Percentiles rank a stretch among this genome's conserved stretches.
phyloP scores from a whole-genome alignment of 2,797 vertebrate genomes.

The Alcedo quadribrachys region DNA sequence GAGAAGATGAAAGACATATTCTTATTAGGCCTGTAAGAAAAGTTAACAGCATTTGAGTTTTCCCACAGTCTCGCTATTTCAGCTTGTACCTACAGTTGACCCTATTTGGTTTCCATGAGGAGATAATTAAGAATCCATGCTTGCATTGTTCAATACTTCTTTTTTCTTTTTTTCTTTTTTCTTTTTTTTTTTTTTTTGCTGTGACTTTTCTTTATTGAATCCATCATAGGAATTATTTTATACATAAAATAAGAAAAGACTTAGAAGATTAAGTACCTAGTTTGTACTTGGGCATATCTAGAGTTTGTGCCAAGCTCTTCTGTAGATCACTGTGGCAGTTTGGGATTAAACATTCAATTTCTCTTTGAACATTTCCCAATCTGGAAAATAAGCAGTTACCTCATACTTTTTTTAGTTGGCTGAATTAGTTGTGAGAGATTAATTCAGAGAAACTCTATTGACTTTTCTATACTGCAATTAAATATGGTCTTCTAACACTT shows the following conservation, averaged over 20 bases:
- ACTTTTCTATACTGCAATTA: not conserved
- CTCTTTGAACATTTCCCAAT: not conserved
- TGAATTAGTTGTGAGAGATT: not conserved
- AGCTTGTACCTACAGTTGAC: not conserved
- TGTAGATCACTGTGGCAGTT: not conserved
- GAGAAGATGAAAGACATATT: not conserved
- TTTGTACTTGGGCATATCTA: not conserved
- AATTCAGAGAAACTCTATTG: not conserved
- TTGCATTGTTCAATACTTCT: not conserved
- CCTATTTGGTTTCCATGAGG: not conserved
- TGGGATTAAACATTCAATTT: not conserved
- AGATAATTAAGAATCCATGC: not conserved
- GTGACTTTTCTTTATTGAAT: not conserved
- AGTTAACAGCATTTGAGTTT: not conserved
- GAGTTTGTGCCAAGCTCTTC: not conserved
- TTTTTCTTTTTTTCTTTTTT: not conserved
- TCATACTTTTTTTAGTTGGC: not conserved
- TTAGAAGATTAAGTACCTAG: not conserved
- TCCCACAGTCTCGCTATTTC: not conserved
- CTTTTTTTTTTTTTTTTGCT: not conserved
- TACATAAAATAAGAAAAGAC: not conserved
- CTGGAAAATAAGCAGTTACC: not conserved
- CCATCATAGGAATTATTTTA: not conserved
- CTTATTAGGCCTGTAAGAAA: not conserved
- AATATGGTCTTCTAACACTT: not conserved